These are phyloP conservation scores for Vombatus ursinus DNA, from an alignment of 2,113 vertebrate genomes.

Conservation along the genomic window DNA sequence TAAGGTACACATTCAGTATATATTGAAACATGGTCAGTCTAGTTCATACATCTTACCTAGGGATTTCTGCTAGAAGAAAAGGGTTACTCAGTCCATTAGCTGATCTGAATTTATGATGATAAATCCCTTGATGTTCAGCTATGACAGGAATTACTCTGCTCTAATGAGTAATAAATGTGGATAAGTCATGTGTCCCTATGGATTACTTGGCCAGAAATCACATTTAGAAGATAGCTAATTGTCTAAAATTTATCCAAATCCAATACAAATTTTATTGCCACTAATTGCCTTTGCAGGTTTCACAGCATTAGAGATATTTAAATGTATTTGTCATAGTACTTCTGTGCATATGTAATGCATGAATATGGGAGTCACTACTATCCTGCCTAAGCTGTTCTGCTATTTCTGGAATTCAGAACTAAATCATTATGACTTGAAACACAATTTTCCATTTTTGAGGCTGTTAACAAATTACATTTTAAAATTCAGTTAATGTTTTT, in stretches of 20 bases:
- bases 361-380: constrained; percentile 55
- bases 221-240: constrained; percentile 88
- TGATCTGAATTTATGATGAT: constrained; percentile 87
- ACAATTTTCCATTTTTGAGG: constrained; percentile 73
- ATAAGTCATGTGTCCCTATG: constrained; percentile 86
- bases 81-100: constrained; percentile 85
- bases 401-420: constrained; percentile 75
- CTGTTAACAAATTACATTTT: constrained; percentile 60
- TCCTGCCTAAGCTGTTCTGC: constrained; percentile 67
- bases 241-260: constrained; percentile 89
- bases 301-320: constrained; percentile 81
- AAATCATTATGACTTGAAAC: constrained; percentile 74
- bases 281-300: constrained; percentile 87
- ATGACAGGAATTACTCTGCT: constrained; percentile 89
- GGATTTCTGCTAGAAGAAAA: constrained; percentile 81
- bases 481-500: constrained; percentile 60
- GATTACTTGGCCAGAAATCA: constrained; percentile 88
- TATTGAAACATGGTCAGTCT: constrained; percentile 77
- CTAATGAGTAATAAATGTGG: constrained; percentile 90
- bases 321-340: constrained; percentile 80
- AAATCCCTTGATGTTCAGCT: constrained; percentile 87
- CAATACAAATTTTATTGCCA: constrained; percentile 88
- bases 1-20: background rate
- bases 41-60: constrained; percentile 81
- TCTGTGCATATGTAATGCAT: constrained; percentile 50